phyloP scores from a whole-genome alignment of 2,113 vertebrate genomes.

The Hippocampus zosterae region DNA sequence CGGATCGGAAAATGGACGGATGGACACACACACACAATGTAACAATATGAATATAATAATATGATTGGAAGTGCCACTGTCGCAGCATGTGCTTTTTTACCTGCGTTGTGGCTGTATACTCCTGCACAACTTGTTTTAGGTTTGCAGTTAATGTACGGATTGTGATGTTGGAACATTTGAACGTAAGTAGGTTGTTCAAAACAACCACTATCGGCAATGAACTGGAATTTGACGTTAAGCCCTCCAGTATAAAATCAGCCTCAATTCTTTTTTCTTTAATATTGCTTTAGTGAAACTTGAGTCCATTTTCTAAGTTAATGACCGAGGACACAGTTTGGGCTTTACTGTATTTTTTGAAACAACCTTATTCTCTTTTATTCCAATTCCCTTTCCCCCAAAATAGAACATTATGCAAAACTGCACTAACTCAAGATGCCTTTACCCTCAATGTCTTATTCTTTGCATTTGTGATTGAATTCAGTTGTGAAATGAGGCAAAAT shows the following conservation, averaged over 20 bases:
- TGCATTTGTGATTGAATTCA: background rate
- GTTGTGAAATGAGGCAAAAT: background rate
- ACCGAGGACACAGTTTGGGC: conserved; percentile 33
- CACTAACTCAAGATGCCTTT: background rate
- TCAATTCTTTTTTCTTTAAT: background rate
- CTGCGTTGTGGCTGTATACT: background rate
- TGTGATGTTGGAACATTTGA: background rate
- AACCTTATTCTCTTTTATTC: conserved; percentile 15
- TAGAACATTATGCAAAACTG: conserved; percentile 36
- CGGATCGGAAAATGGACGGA: no score
- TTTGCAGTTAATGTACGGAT: background rate
- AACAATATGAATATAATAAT: background rate
- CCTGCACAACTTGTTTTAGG: background rate
- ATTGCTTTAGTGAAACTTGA: conserved; percentile 20
- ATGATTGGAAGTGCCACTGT: no score
- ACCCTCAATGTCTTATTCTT: background rate
- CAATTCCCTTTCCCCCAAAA: conserved; percentile 22
- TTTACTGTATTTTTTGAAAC: conserved; percentile 22
- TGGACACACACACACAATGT: no score
- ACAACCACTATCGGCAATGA: background rate
- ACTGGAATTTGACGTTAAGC: background rate
- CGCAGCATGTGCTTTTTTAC: background rate
- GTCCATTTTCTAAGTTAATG: conserved; percentile 46
- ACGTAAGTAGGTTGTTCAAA: background rate
- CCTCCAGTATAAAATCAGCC: background rate